A percentile compares a stretch with the other conserved stretches of the same genome.
phyloP scores from a whole-genome alignment of 2,797 vertebrate genomes.

The Meriones psammophilus region DNA sequence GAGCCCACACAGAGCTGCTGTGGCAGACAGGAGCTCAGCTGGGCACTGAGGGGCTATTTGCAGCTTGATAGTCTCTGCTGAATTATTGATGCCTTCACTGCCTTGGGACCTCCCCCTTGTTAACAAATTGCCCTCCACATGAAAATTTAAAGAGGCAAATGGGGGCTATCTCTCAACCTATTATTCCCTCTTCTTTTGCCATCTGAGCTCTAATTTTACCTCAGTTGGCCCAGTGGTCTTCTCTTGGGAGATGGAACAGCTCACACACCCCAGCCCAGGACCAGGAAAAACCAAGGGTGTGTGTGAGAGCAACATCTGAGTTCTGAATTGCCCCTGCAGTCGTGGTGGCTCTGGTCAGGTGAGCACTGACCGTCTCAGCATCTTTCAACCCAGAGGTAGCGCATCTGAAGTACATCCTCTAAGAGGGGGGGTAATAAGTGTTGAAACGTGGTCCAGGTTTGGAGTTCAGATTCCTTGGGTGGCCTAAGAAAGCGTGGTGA shows the following conservation, averaged over 20 bases:
- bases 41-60: constrained; percentile 59
- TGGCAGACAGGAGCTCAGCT: constrained; percentile 60
- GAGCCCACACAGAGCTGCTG: constrained; percentile 42
- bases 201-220: constrained; percentile 83
- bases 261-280: background rate
- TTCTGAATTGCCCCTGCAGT: background rate
- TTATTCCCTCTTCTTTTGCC: constrained; percentile 73
- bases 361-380: background rate
- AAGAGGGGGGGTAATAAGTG: background rate
- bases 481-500: background rate
- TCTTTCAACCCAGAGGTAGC: background rate
- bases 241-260: constrained; percentile 59
- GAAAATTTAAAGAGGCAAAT: constrained; percentile 79
- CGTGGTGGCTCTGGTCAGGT: background rate
- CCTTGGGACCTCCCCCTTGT: constrained; percentile 45
- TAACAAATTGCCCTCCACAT: constrained; percentile 66
- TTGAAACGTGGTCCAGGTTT: background rate
- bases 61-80: constrained; percentile 77
- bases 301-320: background rate
- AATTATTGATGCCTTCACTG: constrained; percentile 78
- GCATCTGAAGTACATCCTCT: background rate
- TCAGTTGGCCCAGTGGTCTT: constrained; percentile 57
- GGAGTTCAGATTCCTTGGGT: background rate
- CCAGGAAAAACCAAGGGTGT: background rate
- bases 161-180: constrained; percentile 76